phyloP scores from a whole-genome alignment of 1,140 invertebrate species.

The Wasmannia auropunctata region DNA sequence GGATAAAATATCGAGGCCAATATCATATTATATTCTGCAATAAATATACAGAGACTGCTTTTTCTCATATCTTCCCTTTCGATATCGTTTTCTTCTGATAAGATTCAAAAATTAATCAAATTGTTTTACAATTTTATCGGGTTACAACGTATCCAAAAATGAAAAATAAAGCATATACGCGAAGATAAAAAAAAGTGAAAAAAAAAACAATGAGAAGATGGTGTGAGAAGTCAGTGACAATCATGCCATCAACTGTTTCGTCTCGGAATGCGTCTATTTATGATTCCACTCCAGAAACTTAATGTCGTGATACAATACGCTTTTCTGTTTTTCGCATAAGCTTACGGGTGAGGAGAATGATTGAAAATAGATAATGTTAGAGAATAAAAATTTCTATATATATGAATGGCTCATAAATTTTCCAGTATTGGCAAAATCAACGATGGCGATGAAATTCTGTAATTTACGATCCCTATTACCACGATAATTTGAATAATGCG shows the following conservation, averaged over 20 bases:
- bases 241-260: slow-evolving; percentile 84
- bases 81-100: slow-evolving; percentile 52
- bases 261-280: slow-evolving; percentile 80
- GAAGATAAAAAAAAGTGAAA: slow-evolving; percentile 65
- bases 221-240: slow-evolving; percentile 77
- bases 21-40: slow-evolving; percentile 35
- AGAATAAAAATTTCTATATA: not conserved
- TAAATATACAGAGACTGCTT: slow-evolving; percentile 18
- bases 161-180: slow-evolving; percentile 41
- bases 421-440: slow-evolving; percentile 28
- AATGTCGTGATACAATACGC: slow-evolving; percentile 68
- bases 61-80: not conserved
- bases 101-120: slow-evolving; percentile 80
- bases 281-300: slow-evolving; percentile 79
- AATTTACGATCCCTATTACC: slow-evolving; percentile 31
- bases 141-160: slow-evolving; percentile 1
- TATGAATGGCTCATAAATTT: slow-evolving; percentile 13
- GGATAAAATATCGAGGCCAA: slow-evolving; percentile 46
- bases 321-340: not conserved
- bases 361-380: not conserved
- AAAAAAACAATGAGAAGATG: slow-evolving; percentile 30
- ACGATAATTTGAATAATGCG: slow-evolving; percentile 48
- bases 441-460: slow-evolving; percentile 38
- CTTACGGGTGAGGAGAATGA: not conserved
- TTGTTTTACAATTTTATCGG: slow-evolving; percentile 82